A percentile compares a stretch with the other conserved stretches of the same genome.
Evolutionary conservation across 2,888 invertebrate species (phyloP).

Genomic region (Dicycla oo): DNA sequence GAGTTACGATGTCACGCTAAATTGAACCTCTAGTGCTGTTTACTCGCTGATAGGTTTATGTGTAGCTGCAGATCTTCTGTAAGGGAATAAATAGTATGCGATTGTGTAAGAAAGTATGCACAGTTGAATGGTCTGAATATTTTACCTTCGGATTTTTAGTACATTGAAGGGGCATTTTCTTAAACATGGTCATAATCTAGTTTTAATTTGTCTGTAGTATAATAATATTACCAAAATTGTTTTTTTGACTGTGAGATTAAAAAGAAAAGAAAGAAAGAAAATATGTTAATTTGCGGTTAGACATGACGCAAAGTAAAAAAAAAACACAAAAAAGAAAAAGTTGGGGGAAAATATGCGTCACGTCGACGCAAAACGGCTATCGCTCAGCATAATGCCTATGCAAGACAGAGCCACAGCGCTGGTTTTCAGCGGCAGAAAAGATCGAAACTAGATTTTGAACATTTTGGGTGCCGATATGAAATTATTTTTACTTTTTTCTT

Average conservation of each 20-base stretch:
- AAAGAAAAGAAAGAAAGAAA: too few relatives aligned
- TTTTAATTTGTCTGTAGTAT: neutral
- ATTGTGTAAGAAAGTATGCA: slow-evolving; percentile 2
- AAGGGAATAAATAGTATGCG: neutral
- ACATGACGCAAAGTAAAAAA: too few relatives aligned
- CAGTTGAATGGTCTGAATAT: neutral
- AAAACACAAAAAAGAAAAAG: too few relatives aligned
- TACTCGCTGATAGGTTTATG: slow-evolving; percentile 50
- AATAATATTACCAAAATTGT: neutral
- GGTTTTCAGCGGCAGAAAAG: too few relatives aligned
- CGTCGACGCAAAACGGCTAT: too few relatives aligned
- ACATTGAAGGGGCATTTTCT: neutral
- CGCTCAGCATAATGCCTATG: too few relatives aligned
- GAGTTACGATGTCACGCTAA: slow-evolving; percentile 70
- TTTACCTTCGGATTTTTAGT: neutral
- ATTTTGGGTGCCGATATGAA: neutral
- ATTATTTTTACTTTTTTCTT: neutral
- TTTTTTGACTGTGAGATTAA: neutral
- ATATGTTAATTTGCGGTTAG: too few relatives aligned
- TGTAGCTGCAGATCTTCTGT: slow-evolving; percentile 16
- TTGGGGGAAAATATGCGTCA: too few relatives aligned
- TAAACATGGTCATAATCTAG: neutral
- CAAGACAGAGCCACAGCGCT: too few relatives aligned
- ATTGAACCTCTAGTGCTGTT: slow-evolving; percentile 64
- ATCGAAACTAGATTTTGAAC: too few relatives aligned